A percentile compares a stretch with the other conserved stretches of the same genome.
Evolutionary conservation across 2,113 vertebrate genomes (phyloP).

Genomic region (Corynorhinus townsendii): DNA sequence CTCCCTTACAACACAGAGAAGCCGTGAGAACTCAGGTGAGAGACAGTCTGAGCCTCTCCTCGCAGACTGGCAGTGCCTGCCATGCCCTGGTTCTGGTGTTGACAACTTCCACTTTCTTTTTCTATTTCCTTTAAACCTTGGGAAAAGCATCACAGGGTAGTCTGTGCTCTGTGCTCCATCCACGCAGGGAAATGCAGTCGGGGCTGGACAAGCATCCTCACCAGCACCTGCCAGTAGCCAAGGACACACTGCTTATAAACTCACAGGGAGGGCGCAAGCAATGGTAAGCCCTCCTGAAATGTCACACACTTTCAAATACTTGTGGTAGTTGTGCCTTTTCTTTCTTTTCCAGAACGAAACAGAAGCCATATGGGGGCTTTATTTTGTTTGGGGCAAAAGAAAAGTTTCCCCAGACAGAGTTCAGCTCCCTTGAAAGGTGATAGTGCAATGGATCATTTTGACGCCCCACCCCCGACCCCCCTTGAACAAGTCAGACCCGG

Average conservation of each 20-base stretch:
- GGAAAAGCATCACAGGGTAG: background rate
- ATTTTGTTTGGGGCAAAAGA: conserved; percentile 22
- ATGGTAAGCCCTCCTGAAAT: background rate
- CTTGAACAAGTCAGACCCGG: background rate
- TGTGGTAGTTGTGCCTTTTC: background rate
- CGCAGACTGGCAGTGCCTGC: background rate
- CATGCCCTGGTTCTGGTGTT: background rate
- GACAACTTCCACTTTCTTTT: conserved; percentile 46
- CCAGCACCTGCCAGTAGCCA: conserved; percentile 22
- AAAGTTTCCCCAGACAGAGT: conserved; percentile 19
- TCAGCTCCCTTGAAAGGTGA: background rate
- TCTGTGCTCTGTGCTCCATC: background rate
- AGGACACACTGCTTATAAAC: conserved; percentile 49
- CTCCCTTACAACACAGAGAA: background rate
- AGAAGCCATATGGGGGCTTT: conserved; percentile 19
- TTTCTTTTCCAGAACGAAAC: background rate
- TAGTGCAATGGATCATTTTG: background rate
- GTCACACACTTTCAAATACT: background rate
- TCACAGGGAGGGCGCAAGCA: background rate
- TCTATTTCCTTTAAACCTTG: conserved; percentile 24
- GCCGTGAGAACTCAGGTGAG: background rate
- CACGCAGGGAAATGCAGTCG: background rate
- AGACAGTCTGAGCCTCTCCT: background rate
- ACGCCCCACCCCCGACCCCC: background rate
- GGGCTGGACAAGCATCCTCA: background rate